phyloP scores from a whole-genome alignment of 53 echinoderm and acorn worm species.

The Arbacia lixula region DNA sequence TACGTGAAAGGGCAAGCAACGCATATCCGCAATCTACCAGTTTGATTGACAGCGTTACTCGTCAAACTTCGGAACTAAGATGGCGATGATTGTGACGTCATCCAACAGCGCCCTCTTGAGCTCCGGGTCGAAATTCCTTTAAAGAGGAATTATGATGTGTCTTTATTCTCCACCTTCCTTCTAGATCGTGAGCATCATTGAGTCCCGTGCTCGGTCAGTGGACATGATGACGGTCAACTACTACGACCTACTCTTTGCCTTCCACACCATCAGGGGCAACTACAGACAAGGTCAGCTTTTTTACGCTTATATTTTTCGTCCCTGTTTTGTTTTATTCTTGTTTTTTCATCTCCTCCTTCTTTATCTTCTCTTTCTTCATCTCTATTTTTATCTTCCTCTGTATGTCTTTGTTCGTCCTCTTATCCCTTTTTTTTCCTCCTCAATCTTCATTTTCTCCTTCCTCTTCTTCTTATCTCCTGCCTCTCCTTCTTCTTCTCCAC shows the following conservation, averaged over 20 bases:
- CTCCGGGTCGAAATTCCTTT: too few species aligned
- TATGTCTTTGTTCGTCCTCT: neutral
- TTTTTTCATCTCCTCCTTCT: neutral
- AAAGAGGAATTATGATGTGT: neutral
- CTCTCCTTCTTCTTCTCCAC: neutral
- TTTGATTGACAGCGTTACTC: too few species aligned
- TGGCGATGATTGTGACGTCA: neutral
- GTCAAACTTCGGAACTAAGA: too few species aligned
- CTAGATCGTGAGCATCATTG: conserved; percentile 91
- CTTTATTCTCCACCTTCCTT: neutral
- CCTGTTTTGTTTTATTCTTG: neutral
- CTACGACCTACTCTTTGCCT: conserved; percentile 91
- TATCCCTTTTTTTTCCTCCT: neutral
- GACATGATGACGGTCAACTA: conserved; percentile 81
- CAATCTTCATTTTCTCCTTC: neutral
- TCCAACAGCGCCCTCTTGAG: neutral
- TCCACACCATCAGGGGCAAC: conserved; percentile 90
- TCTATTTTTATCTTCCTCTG: neutral
- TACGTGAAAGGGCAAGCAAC: too few species aligned
- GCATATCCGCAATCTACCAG: too few species aligned
- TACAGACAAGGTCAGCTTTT: conserved; percentile 82
- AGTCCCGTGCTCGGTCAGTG: conserved; percentile 87
- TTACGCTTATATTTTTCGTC: neutral
- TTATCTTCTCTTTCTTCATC: neutral
- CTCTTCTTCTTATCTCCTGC: neutral